Base-by-base conservation (phyloP, 2,888 invertebrate genomes). In the Oxytorus armatus region DNA sequence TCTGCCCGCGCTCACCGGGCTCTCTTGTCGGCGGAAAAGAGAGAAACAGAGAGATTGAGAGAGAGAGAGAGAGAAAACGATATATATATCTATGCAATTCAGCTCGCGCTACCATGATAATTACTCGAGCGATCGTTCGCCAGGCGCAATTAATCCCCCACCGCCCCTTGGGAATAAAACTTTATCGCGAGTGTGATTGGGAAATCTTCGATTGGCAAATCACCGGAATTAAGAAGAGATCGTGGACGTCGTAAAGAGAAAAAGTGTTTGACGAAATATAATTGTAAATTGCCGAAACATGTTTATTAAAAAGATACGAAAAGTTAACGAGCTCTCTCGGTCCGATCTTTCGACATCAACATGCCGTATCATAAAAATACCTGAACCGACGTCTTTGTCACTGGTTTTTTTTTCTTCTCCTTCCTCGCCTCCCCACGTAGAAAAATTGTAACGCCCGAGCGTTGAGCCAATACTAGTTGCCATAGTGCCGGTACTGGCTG, bases 101-200 rank as follows among this genome's bases (percentile, higher is more conserved):
- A 25, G 36, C 61, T 36, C 61, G 25, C 47, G 80, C 69, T 65
- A 44, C 79, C 70, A 79, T 77, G 79, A 82, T 84, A 82, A 84
- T 81, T 79, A 81, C 79, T 77, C 66, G 29, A 59, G 72, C 72
- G 47, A 69, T 36, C 74, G 63, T 69, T 63, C 42, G 44, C 77
- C 73, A 55, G 18, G 23, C 61, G 80, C 73, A 80, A 82, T 80
- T 80, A 80, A 80, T 76, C 74, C 77, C 77, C 66, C 51, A 25
- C 21, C 55, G 29, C 18, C 42, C 44, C 11, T 16, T 25, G 69
- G 21, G 55, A 65, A 80, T 77, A 81, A 81, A 81, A 77, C 80
- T 81, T 81, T 81, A 81, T 81, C 73, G 73, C 16, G 42, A 57
- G 68, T 63, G 77, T 65, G 73, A 81, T 81, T 74, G 77, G 77